These are phyloP conservation scores for Bimastos eiseni DNA, from an alignment of 2,888 invertebrate species.

Conservation along the genomic window DNA sequence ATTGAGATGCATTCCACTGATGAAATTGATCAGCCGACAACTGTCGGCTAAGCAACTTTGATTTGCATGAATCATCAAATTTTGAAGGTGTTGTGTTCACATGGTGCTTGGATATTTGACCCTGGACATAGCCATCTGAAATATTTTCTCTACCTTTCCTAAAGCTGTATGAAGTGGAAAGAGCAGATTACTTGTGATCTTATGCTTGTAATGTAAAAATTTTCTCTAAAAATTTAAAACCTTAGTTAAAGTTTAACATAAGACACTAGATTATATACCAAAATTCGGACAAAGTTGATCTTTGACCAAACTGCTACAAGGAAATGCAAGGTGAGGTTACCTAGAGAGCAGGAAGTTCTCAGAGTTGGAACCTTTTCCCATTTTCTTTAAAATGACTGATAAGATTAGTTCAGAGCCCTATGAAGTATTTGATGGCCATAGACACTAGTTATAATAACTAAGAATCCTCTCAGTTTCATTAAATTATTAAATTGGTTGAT, in stretches of 20 bases:
- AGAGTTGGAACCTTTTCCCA: neutral
- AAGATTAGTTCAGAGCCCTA: neutral
- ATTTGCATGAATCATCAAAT: neutral
- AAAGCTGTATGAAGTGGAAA: neutral
- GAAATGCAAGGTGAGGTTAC: neutral
- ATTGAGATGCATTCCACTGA: too few species aligned
- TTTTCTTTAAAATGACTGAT: neutral
- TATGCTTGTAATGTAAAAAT: neutral
- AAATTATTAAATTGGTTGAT: neutral
- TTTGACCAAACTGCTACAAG: neutral
- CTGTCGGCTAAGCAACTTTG: neutral
- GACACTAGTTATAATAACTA: neutral
- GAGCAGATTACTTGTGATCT: neutral
- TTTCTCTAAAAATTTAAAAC: neutral
- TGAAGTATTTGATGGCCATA: neutral
- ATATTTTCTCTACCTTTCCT: neutral
- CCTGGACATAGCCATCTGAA: neutral
- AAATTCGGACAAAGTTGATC: neutral
- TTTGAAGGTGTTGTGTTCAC: neutral
- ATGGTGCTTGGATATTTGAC: neutral
- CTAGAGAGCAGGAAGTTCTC: neutral
- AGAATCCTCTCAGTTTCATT: neutral
- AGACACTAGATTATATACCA: neutral
- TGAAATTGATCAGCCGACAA: too few species aligned
- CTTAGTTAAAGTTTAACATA: neutral